Percentiles rank a stretch among this genome's conserved stretches.
These are phyloP conservation scores for Solenopsis fugax DNA, from an alignment of 1,140 invertebrate species.

Conservation along the genomic window DNA sequence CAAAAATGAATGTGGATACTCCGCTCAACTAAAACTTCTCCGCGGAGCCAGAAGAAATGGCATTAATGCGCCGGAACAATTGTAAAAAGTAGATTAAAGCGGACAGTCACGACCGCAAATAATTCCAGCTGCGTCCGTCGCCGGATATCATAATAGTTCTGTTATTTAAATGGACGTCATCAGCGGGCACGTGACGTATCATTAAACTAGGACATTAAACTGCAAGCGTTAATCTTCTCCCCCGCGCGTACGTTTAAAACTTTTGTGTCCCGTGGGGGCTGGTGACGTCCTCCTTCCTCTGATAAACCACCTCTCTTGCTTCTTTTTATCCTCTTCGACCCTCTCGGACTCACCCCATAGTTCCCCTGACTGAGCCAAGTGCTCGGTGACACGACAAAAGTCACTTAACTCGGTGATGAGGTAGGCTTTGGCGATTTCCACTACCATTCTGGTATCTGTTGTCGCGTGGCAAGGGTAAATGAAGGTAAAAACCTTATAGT, in stretches of 20 bases:
- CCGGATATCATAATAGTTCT: constrained; percentile 62
- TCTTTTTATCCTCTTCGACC: constrained; percentile 52
- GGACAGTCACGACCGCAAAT: constrained; percentile 59
- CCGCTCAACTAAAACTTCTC: constrained; percentile 22
- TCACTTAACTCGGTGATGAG: constrained; percentile 79
- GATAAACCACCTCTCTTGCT: constrained; percentile 59
- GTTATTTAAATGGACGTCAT: constrained; percentile 66
- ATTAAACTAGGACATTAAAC: constrained; percentile 77
- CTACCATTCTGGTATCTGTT: constrained; percentile 27
- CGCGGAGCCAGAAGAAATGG: constrained; percentile 55
- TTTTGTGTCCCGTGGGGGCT: constrained; percentile 77
- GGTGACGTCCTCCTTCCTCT: constrained; percentile 49
- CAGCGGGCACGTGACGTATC: constrained; percentile 61
- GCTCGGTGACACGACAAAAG: constrained; percentile 80
- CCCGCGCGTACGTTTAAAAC: constrained; percentile 75
- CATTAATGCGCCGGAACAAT: constrained; percentile 64
- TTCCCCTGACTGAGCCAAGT: constrained; percentile 76
- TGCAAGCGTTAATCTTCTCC: constrained; percentile 78
- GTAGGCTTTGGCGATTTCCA: constrained; percentile 61
- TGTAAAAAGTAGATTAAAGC: constrained; percentile 65
- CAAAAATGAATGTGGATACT: constrained; percentile 54
- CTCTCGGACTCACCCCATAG: neutral
- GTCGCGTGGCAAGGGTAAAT: constrained; percentile 36
- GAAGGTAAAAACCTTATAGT: constrained; percentile 22
- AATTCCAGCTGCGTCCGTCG: constrained; percentile 59